Percentiles rank a stretch among this genome's conserved stretches.
These are phyloP conservation scores for Bradypus variegatus DNA, from an alignment of 2,797 vertebrate species.

Conservation along the genomic window DNA sequence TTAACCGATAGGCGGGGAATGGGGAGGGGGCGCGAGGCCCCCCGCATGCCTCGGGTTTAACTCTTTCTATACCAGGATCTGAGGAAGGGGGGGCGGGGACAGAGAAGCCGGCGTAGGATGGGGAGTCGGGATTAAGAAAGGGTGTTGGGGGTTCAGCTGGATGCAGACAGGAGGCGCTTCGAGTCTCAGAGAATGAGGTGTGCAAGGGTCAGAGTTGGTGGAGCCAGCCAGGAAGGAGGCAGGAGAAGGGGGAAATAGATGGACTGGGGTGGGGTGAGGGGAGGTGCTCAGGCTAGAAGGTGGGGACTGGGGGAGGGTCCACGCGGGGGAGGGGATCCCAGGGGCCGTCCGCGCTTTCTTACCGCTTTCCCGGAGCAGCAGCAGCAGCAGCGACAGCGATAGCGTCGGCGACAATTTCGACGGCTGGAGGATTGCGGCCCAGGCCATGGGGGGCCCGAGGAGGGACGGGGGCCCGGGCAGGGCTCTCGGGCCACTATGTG, in stretches of 20 bases:
- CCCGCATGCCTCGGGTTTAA: constrained; percentile 1
- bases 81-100: neutral
- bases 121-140: neutral
- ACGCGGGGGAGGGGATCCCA: neutral
- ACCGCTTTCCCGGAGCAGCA: constrained; percentile 56
- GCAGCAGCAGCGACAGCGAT: constrained; percentile 34
- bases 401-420: constrained; percentile 45
- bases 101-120: neutral
- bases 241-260: neutral
- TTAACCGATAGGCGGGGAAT: neutral
- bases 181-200: neutral
- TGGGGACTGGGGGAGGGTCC: constrained; percentile 42
- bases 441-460: constrained; percentile 58
- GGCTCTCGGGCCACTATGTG: constrained; percentile 39
- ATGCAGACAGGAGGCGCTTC: neutral
- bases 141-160: neutral
- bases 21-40: constrained; percentile 11
- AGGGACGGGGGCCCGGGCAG: constrained; percentile 46
- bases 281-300: neutral
- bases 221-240: neutral
- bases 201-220: neutral
- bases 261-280: neutral
- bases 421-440: constrained; percentile 59
- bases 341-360: neutral
- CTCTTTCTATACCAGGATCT: neutral